These are phyloP conservation scores for Chionodraco myersi DNA, from an alignment of 2,113 vertebrate genomes.

Conservation along the genomic window DNA sequence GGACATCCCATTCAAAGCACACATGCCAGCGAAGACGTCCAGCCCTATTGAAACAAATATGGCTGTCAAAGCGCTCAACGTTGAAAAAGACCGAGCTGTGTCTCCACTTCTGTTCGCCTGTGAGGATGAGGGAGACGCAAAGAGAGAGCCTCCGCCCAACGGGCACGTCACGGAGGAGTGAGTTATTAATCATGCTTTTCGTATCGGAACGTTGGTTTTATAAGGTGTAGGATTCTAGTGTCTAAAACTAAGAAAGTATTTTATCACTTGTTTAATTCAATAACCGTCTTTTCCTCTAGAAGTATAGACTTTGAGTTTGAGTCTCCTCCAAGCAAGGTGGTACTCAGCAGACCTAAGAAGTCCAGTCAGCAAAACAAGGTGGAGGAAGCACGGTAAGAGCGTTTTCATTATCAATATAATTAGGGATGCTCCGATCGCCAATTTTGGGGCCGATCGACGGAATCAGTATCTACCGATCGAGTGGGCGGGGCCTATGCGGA, in stretches of 20 bases:
- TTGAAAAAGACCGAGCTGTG: constrained; percentile 9
- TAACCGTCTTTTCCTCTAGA: neutral
- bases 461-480: too few species aligned
- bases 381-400: constrained; percentile 10
- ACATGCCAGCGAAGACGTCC: constrained; percentile 74
- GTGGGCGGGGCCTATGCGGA: too few species aligned
- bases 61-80: neutral
- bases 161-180: constrained; percentile 18
- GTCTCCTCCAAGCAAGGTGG: constrained; percentile 53
- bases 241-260: neutral
- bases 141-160: neutral
- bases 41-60: constrained; percentile 68
- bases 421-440: too few species aligned
- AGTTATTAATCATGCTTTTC: neutral
- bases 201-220: neutral
- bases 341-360: constrained; percentile 26
- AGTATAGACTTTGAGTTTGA: constrained; percentile 19
- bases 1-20: constrained; percentile 45
- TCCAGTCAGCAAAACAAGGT: constrained; percentile 12
- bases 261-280: neutral
- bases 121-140: constrained; percentile 49
- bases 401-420: neutral
- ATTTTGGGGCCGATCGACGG: too few species aligned
- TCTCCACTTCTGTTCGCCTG: constrained; percentile 66
- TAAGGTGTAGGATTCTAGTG: neutral